Conservation (phyloP, 92 coral and sea anemone genomes). For the Phenganax stokvisi region DNA sequence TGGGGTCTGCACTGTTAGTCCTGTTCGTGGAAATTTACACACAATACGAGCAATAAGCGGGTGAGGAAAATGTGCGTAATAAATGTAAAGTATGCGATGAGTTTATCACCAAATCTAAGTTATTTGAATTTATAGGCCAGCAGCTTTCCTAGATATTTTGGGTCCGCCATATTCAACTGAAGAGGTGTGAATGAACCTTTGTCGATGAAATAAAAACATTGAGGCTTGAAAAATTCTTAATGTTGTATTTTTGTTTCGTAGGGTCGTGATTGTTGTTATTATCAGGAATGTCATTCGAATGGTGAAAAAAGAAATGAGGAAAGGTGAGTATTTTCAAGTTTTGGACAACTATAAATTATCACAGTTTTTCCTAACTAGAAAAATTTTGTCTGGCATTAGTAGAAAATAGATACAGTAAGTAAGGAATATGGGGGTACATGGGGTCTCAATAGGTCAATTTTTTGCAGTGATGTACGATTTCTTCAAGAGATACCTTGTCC, state of each 20-base stretch:
- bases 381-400: too few species aligned
- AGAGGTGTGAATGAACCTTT: constrained; percentile 34
- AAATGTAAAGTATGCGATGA: background rate
- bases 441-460: too few species aligned
- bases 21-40: constrained; percentile 65
- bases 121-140: constrained; percentile 48
- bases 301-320: constrained; percentile 13
- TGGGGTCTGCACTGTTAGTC: constrained; percentile 64
- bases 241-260: constrained; percentile 11
- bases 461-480: too few species aligned
- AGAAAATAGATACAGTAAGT: too few species aligned
- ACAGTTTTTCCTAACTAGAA: background rate
- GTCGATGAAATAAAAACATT: background rate
- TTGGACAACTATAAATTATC: too few species aligned
- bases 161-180: constrained; percentile 87
- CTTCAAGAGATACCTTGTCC: too few species aligned
- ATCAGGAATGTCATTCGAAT: constrained; percentile 59
- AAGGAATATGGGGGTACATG: too few species aligned
- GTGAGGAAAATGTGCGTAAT: background rate
- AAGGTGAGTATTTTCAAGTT: background rate
- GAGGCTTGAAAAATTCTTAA: background rate
- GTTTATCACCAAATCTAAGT: background rate
- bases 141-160: constrained; percentile 82
- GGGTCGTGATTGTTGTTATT: constrained; percentile 89
- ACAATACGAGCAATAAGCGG: constrained; percentile 57